Evolutionary conservation across 2,113 vertebrate species (phyloP), one percentile per base, ranked within the genome.

Genomic region (Lanius ludovicianus): DNA sequence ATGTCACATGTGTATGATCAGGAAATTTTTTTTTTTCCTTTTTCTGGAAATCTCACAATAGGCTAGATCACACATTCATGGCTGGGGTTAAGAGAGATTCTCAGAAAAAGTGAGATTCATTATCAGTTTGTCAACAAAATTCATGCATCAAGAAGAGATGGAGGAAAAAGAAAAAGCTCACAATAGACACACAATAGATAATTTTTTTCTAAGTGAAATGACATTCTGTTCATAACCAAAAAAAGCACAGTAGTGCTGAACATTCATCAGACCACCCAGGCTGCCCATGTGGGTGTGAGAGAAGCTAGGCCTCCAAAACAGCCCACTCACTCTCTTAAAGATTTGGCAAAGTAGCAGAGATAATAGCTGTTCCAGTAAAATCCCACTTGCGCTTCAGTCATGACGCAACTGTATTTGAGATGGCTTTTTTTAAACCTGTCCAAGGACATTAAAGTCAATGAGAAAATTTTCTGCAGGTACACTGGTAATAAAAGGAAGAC

Each of bases 111-210:
- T 19, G 20, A 70, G 21, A 67, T 64, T 52, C 8, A 1, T 68
- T 71, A 56, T 60, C 5, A 68, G 7, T 86, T 86, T 89, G 13
- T 52, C 30, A 33, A 37, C 13, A 90, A 90, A 80, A 80, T 52
- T 18, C 3, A 9, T 55, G 7, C 6, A 57, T 53, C 31, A 46
- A 81, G 14, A 53, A 74, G 14, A 47, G 12, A 30, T 13, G 13
- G 4, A 3, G 1, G 3, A 3, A 24, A 37, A 53, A n/a, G 12
- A 4, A 28, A 10, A 57, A 31, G 1, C 14, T 24, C 42, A 41
- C 8, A 42, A 31, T 2, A n/a, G 28, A 20, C 6, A 19, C 0
- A 1, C 21, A 78, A 35, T 4, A n/a, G 16, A 39, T 42, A 47
- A 16, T 46, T 17, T 24, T 90, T 83, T 69, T 55, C 27, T 65